phyloP scores from a whole-genome alignment of 2,113 vertebrate genomes.

The Onychorhynchus coronatus region DNA sequence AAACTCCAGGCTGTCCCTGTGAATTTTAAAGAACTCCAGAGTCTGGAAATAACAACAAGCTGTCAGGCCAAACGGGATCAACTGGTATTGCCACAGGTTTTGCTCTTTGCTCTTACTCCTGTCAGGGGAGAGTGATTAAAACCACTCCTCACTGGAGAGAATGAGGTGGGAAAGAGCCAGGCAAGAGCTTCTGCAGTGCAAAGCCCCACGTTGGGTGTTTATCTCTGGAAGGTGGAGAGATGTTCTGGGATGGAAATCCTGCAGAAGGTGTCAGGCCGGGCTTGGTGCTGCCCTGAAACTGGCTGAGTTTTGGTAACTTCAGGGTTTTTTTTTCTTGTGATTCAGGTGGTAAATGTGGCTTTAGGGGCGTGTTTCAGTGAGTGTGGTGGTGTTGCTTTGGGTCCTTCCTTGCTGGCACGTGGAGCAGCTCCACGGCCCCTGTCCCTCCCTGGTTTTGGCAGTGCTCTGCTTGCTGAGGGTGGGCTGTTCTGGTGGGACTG shows the following conservation, averaged over 20 bases:
- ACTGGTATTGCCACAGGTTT: conserved; percentile 3
- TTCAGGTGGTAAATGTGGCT: neutral
- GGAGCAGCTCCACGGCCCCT: rapidly evolving
- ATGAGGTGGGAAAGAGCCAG: neutral
- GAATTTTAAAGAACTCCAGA: conserved; percentile 22
- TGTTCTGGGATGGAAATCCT: neutral
- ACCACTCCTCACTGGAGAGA: neutral
- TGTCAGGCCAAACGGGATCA: conserved; percentile 9
- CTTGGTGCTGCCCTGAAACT: neutral
- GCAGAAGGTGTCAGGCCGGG: neutral
- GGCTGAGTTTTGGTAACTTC: neutral
- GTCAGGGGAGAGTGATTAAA: conserved; percentile 17
- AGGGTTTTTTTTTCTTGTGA: neutral
- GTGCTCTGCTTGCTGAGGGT: neutral
- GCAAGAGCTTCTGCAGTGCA: neutral
- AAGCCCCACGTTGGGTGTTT: rapidly evolving
- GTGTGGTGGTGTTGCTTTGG: rapidly evolving
- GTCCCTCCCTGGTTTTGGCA: neutral
- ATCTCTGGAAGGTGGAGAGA: neutral
- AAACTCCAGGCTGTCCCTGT: neutral
- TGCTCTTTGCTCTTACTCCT: conserved; percentile 12
- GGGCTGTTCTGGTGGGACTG: neutral
- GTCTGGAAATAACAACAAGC: conserved; percentile 8
- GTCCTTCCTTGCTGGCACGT: neutral
- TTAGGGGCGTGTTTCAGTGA: neutral